phyloP scores from a whole-genome alignment of 1,140 invertebrate genomes.

The Dendroctonus valens region DNA sequence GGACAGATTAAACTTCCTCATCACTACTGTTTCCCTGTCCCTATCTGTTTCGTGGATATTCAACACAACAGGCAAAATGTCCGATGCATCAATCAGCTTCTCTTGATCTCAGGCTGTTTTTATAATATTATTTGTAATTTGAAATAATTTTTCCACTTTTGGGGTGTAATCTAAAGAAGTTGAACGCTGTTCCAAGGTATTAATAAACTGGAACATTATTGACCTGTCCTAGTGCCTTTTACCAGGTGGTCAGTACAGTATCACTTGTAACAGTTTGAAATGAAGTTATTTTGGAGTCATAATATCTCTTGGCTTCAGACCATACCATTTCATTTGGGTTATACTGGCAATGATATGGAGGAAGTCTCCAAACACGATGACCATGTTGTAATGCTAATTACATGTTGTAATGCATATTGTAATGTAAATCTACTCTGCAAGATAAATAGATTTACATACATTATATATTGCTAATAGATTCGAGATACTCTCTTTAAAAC shows the following conservation, averaged over 20 bases:
- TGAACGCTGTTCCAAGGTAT: too few relatives aligned
- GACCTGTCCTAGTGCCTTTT: conserved; percentile 4
- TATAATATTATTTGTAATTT: neutral
- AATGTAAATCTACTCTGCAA: too few relatives aligned
- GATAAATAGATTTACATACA: neutral
- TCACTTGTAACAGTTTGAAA: neutral
- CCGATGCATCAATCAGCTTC: neutral
- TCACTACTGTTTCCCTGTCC: too few relatives aligned
- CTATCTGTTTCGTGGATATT: too few relatives aligned
- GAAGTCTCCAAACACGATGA: conserved; percentile 16
- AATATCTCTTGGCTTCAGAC: conserved; percentile 4
- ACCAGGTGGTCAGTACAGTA: neutral
- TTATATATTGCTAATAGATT: neutral
- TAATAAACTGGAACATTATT: too few relatives aligned
- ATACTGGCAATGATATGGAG: conserved; percentile 11
- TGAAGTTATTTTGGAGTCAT: conserved; percentile 4
- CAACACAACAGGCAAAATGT: too few relatives aligned
- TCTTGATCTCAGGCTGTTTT: neutral
- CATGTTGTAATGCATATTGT: conserved; percentile 4
- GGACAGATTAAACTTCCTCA: too few relatives aligned
- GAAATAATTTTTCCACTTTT: conserved; percentile 4
- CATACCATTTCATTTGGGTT: conserved; percentile 18
- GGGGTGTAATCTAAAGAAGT: neutral
- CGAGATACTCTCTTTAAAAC: neutral
- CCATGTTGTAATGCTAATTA: conserved; percentile 8